Conservation (phyloP, 2,113 vertebrate species). For the Emydura subglobosa region DNA sequence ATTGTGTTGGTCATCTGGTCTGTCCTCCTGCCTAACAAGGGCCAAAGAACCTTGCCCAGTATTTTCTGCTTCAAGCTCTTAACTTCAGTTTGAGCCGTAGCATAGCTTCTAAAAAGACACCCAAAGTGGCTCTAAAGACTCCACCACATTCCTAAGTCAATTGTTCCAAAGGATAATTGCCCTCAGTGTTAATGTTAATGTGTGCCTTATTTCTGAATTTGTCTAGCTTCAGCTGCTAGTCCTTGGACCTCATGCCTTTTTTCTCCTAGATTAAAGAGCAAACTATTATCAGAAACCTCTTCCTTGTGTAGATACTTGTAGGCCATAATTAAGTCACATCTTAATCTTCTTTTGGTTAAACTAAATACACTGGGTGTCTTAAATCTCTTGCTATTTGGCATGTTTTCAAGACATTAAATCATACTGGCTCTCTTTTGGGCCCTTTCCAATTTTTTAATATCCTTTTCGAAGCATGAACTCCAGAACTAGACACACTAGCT, state of each 20-base stretch:
- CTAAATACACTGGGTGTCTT: not conserved
- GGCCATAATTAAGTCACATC: constrained; percentile 24
- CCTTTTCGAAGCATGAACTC: too few species aligned
- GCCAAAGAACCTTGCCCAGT: not conserved
- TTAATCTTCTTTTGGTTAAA: not conserved
- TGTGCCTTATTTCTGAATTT: not conserved
- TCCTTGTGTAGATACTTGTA: not conserved
- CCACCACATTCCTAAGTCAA: not conserved
- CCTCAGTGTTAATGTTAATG: constrained; percentile 14
- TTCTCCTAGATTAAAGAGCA: not conserved
- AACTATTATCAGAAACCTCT: constrained; percentile 12
- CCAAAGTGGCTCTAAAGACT: constrained; percentile 2
- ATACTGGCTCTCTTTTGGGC: not conserved
- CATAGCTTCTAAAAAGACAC: constrained; percentile 42
- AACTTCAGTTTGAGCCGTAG: not conserved
- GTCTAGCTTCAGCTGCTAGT: constrained; percentile 28
- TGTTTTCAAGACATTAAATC: not conserved
- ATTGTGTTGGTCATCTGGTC: constrained; percentile 43
- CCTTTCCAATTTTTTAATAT: not conserved
- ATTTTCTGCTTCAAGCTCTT: not conserved
- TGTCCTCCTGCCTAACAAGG: constrained; percentile 24
- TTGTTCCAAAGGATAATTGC: constrained; percentile 56
- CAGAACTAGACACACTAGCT: not conserved
- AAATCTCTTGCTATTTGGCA: not conserved
- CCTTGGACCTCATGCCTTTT: not conserved